Percentiles rank a stretch among this genome's conserved stretches.
Evolutionary conservation across 2,888 invertebrate genomes (phyloP).

Genomic region (Cerastoderma edule): DNA sequence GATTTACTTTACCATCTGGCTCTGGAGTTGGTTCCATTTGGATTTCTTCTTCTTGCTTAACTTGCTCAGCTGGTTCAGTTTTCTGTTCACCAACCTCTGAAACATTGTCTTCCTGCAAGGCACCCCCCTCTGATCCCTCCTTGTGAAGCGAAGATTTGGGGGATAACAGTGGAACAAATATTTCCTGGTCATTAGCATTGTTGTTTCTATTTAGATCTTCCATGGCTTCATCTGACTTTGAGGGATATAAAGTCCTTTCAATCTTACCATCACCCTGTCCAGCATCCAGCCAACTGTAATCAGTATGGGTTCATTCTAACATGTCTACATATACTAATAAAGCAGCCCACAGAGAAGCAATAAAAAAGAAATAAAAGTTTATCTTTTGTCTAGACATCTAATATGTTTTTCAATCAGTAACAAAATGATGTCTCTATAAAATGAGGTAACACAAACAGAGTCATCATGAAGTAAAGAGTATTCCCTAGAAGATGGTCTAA

Average conservation of each 20-base stretch:
- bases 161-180: constrained; percentile 48
- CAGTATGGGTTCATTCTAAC: too few species aligned
- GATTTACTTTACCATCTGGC: constrained; percentile 11
- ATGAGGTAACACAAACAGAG: too few species aligned
- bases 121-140: background rate
- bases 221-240: background rate
- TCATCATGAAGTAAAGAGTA: too few species aligned
- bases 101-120: background rate
- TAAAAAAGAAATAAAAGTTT: too few species aligned
- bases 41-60: constrained; percentile 9
- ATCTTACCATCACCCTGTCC: constrained; percentile 79
- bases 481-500: too few species aligned
- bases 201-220: constrained; percentile 32
- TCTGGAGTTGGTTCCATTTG: constrained; percentile 22
- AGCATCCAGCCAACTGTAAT: constrained; percentile 81
- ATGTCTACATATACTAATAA: too few species aligned
- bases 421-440: too few species aligned
- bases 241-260: constrained; percentile 67
- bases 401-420: too few species aligned
- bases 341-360: too few species aligned
- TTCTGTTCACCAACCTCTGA: constrained; percentile 14
- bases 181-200: constrained; percentile 36
- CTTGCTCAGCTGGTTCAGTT: background rate
- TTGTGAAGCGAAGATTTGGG: constrained; percentile 27
- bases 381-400: too few species aligned